A percentile compares a stretch with the other conserved stretches of the same genome.
phyloP scores from a whole-genome alignment of 2,797 vertebrate species.

The Melopsittacus undulatus region DNA sequence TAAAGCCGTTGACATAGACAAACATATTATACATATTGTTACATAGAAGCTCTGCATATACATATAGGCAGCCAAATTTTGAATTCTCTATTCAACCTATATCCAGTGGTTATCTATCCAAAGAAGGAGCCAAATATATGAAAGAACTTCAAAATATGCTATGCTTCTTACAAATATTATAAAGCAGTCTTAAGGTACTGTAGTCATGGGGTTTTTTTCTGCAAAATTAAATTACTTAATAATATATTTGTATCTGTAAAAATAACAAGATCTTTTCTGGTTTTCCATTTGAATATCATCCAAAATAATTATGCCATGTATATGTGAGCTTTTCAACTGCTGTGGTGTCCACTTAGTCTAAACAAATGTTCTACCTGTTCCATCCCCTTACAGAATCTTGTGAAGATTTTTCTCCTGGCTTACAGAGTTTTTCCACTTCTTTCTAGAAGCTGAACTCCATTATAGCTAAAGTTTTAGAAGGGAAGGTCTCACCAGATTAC shows the following conservation, averaged over 20 bases:
- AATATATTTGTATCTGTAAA: not conserved
- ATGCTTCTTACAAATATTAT: not conserved
- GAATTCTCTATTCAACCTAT: not conserved
- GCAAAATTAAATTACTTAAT: not conserved
- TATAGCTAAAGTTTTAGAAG: not conserved
- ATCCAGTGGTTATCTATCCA: not conserved
- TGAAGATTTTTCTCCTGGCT: not conserved
- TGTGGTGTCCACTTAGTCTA: not conserved
- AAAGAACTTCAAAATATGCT: not conserved
- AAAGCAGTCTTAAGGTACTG: not conserved
- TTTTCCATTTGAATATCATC: not conserved
- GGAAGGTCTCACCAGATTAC: not conserved
- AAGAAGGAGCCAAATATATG: not conserved
- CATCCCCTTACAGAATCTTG: not conserved
- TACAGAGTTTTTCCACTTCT: not conserved
- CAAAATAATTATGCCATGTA: not conserved
- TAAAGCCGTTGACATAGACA: not conserved
- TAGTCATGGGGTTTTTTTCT: fast-evolving
- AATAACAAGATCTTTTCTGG: not conserved
- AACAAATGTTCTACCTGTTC: not conserved
- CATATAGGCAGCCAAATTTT: not conserved
- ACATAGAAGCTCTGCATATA: not conserved
- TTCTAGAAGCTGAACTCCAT: not conserved
- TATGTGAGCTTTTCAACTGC: not conserved
- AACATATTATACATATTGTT: not conserved